Base-by-base conservation (phyloP, 2,888 invertebrate genomes). In the Chydorus sphaericus region DNA sequence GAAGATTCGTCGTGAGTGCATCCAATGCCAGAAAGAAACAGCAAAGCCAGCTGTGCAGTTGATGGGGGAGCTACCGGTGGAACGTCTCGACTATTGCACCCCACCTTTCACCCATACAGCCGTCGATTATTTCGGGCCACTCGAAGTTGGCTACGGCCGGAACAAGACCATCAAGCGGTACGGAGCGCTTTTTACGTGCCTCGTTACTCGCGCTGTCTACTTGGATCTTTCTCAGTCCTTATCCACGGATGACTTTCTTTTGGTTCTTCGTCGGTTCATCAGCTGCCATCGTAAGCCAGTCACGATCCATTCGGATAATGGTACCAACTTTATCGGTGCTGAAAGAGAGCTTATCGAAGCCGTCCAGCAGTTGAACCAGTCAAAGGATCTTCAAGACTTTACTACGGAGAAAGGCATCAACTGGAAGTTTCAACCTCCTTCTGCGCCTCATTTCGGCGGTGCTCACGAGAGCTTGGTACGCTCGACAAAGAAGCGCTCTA, bases 301-400 rank as follows among this genome's bases (percentile, higher is more conserved):
- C 1, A 37, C 56, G 18, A 58, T 60, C 39, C 58, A 60, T 48
- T 49, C 49, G n/a, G 61, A 61, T 31, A 59, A 60, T 30, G 61
- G 60, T 1, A 51, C 54, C 3, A 61, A 61, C 33, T 61, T 61
- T 29, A 55, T 56, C 1, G 60, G 57, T 6, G 60, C 60, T 2
- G 31, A 54, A 10, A 53, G 50, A 5, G 33, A 50, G 14, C 33
- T 61, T n/a, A 10, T 8, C 5, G 28, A 54, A 6, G 36, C 33
- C 1, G 3, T 55, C 2, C n/a, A 14, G 2, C 5, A 33, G 8
- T 26, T 52, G 2, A 18, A 30, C 3, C 4, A 36, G n/a, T 23
- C 44, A n/a, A 14, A 48, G 10, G 36, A 18, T 11, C n/a, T 52
- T 6, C 4, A 36, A 18, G n/a, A 18, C 2, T 44, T 52, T 4